These are phyloP conservation scores for Biston betularia DNA, from an alignment of 2,888 invertebrate species.

Conservation along the genomic window DNA sequence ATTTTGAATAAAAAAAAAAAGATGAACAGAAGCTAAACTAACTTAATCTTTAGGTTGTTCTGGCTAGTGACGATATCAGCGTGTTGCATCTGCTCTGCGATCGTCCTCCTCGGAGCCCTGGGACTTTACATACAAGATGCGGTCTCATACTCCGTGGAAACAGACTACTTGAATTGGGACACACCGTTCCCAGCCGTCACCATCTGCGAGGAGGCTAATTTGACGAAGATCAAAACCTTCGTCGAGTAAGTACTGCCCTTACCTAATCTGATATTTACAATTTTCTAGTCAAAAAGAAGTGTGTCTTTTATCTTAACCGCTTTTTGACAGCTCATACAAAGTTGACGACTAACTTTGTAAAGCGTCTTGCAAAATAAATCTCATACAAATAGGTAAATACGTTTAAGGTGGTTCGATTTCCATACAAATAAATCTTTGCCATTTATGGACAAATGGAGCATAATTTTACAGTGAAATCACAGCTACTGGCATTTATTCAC, in stretches of 20 bases:
- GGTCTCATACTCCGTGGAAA: conserved; percentile 84
- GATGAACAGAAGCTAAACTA: not conserved
- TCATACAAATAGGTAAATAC: no score
- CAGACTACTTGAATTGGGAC: conserved; percentile 87
- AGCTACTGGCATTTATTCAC: no score
- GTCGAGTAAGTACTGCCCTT: conserved; percentile 14
- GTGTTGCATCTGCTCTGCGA: conserved; percentile 62
- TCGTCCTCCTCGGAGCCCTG: conserved; percentile 70
- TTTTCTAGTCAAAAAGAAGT: no score
- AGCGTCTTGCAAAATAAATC: no score
- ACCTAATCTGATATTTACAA: no score
- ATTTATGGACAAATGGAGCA: no score
- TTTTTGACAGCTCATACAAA: no score
- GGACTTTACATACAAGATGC: conserved; percentile 76
- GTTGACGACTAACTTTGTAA: no score
- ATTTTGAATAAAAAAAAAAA: not conserved
- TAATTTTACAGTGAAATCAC: no score
- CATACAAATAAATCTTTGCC: no score
- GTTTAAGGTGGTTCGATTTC: no score
- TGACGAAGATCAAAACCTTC: conserved; percentile 57
- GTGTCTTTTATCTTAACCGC: no score
- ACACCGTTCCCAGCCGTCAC: conserved; percentile 88
- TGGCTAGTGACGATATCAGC: conserved; percentile 80
- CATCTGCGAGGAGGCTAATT: conserved; percentile 82
- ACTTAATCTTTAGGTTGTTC: conserved; percentile 72